Conservation (phyloP, 1,140 invertebrate genomes). For the Bathynomus jamesi region DNA sequence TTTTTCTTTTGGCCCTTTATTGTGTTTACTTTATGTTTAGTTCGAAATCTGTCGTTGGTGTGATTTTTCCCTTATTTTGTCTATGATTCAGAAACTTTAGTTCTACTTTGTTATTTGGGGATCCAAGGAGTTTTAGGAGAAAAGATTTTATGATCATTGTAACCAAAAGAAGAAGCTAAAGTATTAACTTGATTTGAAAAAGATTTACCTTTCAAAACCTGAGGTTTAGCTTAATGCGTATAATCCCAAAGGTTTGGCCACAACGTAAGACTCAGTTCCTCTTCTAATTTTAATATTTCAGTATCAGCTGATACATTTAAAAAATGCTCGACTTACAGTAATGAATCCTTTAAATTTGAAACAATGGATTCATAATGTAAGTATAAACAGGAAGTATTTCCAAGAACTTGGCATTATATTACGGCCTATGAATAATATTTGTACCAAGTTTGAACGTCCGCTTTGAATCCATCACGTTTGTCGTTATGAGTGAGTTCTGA, state of each 20-base stretch:
- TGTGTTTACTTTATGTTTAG: too few species aligned
- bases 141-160: not conserved
- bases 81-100: too few species aligned
- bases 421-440: not conserved
- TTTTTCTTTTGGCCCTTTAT: too few species aligned
- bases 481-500: not conserved
- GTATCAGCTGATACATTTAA: not conserved
- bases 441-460: not conserved
- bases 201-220: not conserved
- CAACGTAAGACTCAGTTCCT: not conserved
- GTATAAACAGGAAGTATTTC: not conserved
- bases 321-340: not conserved
- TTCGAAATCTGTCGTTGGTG: too few species aligned
- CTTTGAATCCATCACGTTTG: not conserved
- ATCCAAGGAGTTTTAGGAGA: not conserved
- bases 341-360: not conserved
- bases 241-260: not conserved
- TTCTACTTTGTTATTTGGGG: not conserved
- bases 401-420: not conserved
- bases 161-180: not conserved
- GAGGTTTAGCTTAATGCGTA: not conserved
- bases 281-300: not conserved
- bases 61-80: not conserved
- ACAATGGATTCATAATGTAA: not conserved
- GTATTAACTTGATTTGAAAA: not conserved